phyloP scores from a whole-genome alignment of 2,797 vertebrate genomes.

The Xenentodon cancila region DNA sequence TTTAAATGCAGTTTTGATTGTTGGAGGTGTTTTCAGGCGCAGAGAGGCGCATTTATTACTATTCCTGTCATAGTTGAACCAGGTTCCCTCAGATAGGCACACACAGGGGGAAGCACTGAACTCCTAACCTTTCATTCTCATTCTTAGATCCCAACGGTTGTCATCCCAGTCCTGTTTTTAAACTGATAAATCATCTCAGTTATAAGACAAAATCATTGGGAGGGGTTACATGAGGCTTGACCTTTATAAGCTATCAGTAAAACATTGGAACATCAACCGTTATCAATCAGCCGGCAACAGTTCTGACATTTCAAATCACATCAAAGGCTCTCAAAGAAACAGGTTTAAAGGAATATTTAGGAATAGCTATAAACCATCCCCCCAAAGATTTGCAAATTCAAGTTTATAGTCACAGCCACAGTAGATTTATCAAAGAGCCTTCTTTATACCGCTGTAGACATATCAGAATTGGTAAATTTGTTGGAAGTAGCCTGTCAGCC shows the following conservation, averaged over 20 bases:
- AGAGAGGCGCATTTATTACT: conserved; percentile 55
- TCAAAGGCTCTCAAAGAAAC: conserved; percentile 18
- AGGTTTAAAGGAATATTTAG: not conserved
- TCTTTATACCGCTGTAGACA: not conserved
- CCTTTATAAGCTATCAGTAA: conserved; percentile 45
- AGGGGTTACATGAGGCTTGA: conserved; percentile 50
- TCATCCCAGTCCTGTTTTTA: conserved; percentile 55
- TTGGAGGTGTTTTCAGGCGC: conserved; percentile 43
- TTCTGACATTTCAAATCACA: conserved; percentile 53
- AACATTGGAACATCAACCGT: conserved; percentile 33
- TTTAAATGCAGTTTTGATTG: conserved; percentile 46
- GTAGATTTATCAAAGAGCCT: not conserved
- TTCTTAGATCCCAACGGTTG: conserved; percentile 23
- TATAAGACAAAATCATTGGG: conserved; percentile 53
- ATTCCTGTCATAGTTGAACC: conserved; percentile 67
- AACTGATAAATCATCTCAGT: conserved; percentile 61
- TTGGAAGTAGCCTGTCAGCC: too few species aligned
- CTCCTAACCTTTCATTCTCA: conserved; percentile 59
- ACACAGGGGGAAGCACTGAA: conserved; percentile 43
- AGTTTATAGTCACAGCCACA: conserved; percentile 2
- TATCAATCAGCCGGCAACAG: conserved; percentile 43
- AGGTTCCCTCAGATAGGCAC: conserved; percentile 36
- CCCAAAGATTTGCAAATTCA: conserved; percentile 10
- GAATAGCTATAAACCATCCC: conserved; percentile 8
- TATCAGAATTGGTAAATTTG: not conserved